Evolutionary conservation across 2,113 vertebrate genomes (phyloP).

Genomic region (Pelvicachromis taeniatus): DNA sequence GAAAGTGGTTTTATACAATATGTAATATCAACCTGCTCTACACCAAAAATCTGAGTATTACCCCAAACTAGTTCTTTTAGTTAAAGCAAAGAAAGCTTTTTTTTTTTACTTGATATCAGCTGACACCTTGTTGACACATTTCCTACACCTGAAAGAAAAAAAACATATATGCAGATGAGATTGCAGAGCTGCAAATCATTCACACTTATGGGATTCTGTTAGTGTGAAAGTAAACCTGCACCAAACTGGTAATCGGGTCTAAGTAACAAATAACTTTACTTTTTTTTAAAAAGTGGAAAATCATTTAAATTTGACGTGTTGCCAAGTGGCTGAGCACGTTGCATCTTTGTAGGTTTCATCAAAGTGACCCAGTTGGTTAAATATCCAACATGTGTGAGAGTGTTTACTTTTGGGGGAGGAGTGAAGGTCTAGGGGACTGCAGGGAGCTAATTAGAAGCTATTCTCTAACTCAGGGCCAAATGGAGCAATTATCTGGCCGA

Average conservation of each 20-base stretch:
- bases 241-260: constrained; percentile 10
- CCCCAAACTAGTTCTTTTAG: neutral
- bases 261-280: neutral
- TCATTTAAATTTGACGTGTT: constrained; percentile 49
- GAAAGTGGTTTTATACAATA: neutral
- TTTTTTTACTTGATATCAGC: neutral
- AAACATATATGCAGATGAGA: neutral
- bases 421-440: constrained; percentile 57
- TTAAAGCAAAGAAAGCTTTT: neutral
- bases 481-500: constrained; percentile 81
- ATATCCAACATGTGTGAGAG: constrained; percentile 70
- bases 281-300: constrained; percentile 28
- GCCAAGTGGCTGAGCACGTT: constrained; percentile 45
- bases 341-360: constrained; percentile 52
- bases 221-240: constrained; percentile 1
- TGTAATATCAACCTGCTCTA: neutral
- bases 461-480: constrained; percentile 83
- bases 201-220: neutral
- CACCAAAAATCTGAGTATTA: neutral
- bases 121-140: neutral
- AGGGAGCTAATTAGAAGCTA: constrained; percentile 79
- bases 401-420: constrained; percentile 69
- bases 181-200: neutral
- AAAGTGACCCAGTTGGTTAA: constrained; percentile 70
- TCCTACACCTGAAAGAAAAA: neutral